A percentile compares a stretch with the other conserved stretches of the same genome.
Evolutionary conservation across 37 sponge, comb jelly and placozoan genomes (phyloP).

Genomic region (Aplysina aerophoba): DNA sequence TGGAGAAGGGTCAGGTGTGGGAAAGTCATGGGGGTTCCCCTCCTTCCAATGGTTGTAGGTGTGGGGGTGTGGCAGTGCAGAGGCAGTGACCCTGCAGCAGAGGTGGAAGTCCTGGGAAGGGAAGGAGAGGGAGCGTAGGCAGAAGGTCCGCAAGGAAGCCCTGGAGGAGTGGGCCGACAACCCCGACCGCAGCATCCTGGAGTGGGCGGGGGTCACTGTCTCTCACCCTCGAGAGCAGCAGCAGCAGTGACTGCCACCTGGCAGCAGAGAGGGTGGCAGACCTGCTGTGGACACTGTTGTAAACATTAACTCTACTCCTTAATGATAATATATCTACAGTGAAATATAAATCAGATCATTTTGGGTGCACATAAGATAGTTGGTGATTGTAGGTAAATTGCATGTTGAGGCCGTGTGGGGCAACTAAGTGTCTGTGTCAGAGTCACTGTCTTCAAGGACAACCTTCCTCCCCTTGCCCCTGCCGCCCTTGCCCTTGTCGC

Average conservation of each 20-base stretch:
- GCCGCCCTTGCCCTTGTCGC: background rate
- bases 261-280: too few species aligned
- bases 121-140: conserved; percentile 45
- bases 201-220: conserved; percentile 68
- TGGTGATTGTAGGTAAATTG: too few species aligned
- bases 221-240: conserved; percentile 61
- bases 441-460: conserved; percentile 22
- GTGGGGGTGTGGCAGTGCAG: conserved; percentile 81
- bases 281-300: too few species aligned
- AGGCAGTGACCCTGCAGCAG: conserved; percentile 53
- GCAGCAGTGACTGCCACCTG: conserved; percentile 40
- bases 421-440: background rate
- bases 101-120: conserved; percentile 72
- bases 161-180: conserved; percentile 62
- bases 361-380: too few species aligned
- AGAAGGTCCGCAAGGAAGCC: conserved; percentile 40
- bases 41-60: conserved; percentile 38
- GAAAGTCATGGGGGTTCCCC: background rate
- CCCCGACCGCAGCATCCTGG: conserved; percentile 72
- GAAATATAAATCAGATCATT: too few species aligned
- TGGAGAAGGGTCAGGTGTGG: background rate
- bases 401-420: too few species aligned
- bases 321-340: too few species aligned
- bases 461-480: conserved; percentile 6
- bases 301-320: too few species aligned